phyloP scores from a whole-genome alignment of 2,113 vertebrate genomes.

The Malurus alboscapulatus region DNA sequence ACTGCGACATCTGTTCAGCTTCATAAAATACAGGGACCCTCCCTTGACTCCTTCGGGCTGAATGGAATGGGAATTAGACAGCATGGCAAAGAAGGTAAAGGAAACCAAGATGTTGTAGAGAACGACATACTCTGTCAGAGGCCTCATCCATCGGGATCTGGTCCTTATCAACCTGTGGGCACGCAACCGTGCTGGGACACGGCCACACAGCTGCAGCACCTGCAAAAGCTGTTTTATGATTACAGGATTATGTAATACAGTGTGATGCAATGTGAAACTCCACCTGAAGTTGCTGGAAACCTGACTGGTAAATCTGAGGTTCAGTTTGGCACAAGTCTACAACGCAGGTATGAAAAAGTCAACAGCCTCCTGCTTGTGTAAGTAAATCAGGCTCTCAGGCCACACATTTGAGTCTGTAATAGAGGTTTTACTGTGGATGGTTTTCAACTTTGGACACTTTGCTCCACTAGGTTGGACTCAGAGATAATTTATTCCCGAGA shows the following conservation, averaged over 20 bases:
- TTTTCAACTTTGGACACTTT: neutral
- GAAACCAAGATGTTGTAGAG: neutral
- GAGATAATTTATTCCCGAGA: neutral
- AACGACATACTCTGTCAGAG: neutral
- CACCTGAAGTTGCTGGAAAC: neutral
- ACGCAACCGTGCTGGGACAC: neutral
- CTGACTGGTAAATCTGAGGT: neutral
- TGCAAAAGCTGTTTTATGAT: neutral
- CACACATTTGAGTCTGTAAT: neutral
- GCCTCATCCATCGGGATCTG: neutral
- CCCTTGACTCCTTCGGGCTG: neutral
- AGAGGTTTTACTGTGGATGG: neutral
- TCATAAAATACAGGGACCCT: neutral
- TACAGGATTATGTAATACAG: neutral
- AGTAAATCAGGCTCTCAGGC: neutral
- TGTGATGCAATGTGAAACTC: neutral
- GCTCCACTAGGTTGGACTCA: neutral
- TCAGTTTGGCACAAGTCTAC: neutral
- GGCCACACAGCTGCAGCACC: neutral
- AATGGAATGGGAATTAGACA: neutral
- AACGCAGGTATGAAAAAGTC: neutral
- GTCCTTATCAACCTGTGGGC: neutral
- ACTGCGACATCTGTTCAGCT: neutral
- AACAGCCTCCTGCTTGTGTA: neutral
- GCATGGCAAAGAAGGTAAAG: neutral